Evolutionary conservation across 2,113 vertebrate species (phyloP).

Genomic region (Megaceryle torquata): DNA sequence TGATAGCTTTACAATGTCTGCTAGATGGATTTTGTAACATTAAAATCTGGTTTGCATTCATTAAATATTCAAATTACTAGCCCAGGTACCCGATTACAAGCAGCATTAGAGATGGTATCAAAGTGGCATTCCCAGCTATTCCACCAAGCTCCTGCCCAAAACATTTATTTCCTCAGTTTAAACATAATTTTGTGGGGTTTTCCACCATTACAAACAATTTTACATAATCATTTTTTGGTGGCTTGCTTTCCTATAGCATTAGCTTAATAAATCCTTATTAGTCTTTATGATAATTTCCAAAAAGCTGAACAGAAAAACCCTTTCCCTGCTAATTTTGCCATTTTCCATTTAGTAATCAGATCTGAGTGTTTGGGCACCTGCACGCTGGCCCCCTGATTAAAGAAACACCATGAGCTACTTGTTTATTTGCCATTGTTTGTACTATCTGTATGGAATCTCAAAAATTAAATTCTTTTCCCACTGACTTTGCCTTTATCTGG

Average conservation of each 20-base stretch:
- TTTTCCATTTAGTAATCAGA: slow-evolving; percentile 26
- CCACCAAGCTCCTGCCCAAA: background rate
- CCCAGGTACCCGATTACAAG: background rate
- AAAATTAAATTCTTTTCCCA: slow-evolving; percentile 65
- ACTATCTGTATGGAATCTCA: slow-evolving; percentile 52
- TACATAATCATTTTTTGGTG: background rate
- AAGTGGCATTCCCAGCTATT: background rate
- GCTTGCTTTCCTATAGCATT: background rate
- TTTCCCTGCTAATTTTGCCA: background rate
- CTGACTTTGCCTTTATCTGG: slow-evolving; percentile 38
- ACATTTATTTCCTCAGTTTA: background rate
- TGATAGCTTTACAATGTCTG: background rate
- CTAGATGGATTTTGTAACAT: background rate
- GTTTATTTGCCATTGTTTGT: slow-evolving; percentile 57
- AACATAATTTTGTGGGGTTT: background rate
- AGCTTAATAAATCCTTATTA: background rate
- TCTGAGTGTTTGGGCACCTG: slow-evolving; percentile 54
- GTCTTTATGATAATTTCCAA: background rate
- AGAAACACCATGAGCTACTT: slow-evolving; percentile 22
- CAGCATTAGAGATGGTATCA: background rate
- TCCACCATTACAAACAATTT: background rate
- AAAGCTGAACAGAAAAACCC: background rate
- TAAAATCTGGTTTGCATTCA: background rate
- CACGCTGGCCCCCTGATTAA: background rate
- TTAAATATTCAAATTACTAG: background rate